Evolutionary conservation across 2,888 invertebrate genomes (phyloP), one percentile per base, ranked within the genome.

Genomic region (Tillus elongatus): DNA sequence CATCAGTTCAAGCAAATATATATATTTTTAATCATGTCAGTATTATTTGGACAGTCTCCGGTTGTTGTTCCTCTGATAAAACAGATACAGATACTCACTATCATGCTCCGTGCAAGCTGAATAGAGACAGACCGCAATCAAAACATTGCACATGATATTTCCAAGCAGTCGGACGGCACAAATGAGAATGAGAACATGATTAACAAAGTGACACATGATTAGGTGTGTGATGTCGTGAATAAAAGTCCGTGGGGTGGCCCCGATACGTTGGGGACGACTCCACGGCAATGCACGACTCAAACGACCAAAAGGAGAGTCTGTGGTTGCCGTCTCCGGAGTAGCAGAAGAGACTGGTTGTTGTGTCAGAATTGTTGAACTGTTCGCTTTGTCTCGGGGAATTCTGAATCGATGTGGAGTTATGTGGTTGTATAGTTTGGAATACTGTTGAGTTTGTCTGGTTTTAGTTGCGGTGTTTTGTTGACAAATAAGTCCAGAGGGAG

Each of bases 71-170:
- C n/a, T n/a, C n/a, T n/a, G n/a, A n/a, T n/a, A 39, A 26, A 24
- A 43, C 39, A 43, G 16, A 40, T 40, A 52, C 51, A 56, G 54
- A 73, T 83, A 84, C 83, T 84, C 80, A 84, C 84, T 78, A 82
- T 81, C 84, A 84, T 84, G 82, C 82, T 82, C 82, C 84, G 82
- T 81, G 84, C 82, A 82, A 84, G 83, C 84, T 75, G 73, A 71
- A 74, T 72, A 75, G 69, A 75, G 69, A 73, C 72, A 75, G 71
- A 73, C 70, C 73, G 67, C 74, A 65, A 72, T 75, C 71, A 73
- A 71, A 67, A 67, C 66, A 63, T 61, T 48, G 60, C 57, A 58
- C 52, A 54, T 49, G 48, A 47, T n/a, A n/a, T n/a, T 54, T 59
- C 56, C 57, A 63, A 63, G 60, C 60, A 57, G 30, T 28, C 54